Evolutionary conservation across 2,888 invertebrate species (phyloP).

Genomic region (Dione vanillae): DNA sequence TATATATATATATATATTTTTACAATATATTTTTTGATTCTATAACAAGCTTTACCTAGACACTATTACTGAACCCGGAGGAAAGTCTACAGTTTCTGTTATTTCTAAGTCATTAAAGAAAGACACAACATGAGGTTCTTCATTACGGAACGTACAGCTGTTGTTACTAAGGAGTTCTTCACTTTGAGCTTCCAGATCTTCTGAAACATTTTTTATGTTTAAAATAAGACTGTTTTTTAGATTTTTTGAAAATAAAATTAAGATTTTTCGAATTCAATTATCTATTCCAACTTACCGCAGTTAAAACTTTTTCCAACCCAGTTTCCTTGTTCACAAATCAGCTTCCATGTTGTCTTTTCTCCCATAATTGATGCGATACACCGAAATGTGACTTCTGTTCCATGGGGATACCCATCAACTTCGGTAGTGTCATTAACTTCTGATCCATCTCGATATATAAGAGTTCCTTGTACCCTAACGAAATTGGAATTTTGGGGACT

Average conservation of each 20-base stretch:
- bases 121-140: constrained; percentile 91
- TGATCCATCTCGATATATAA: constrained; percentile 89
- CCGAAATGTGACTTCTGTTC: constrained; percentile 92
- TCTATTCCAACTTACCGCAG: constrained; percentile 86
- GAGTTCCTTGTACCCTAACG: constrained; percentile 89
- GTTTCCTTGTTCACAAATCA: constrained; percentile 92
- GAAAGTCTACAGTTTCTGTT: constrained; percentile 90
- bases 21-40: background rate
- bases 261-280: background rate
- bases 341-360: constrained; percentile 93
- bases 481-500: constrained; percentile 40
- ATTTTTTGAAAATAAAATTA: background rate
- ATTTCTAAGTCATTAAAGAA: constrained; percentile 92
- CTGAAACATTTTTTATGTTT: constrained; percentile 62
- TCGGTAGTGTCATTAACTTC: constrained; percentile 86
- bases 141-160: constrained; percentile 90
- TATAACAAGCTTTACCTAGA: constrained; percentile 74
- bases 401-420: constrained; percentile 89
- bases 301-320: constrained; percentile 93
- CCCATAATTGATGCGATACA: constrained; percentile 93
- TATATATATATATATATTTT: too few relatives aligned
- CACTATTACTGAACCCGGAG: constrained; percentile 88
- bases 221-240: too few relatives aligned
- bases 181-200: constrained; percentile 76
- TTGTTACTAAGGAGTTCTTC: constrained; percentile 86